A percentile compares a stretch with the other conserved stretches of the same genome.
These are phyloP conservation scores for Euphydryas editha DNA, from an alignment of 2,888 invertebrate genomes.

Conservation along the genomic window DNA sequence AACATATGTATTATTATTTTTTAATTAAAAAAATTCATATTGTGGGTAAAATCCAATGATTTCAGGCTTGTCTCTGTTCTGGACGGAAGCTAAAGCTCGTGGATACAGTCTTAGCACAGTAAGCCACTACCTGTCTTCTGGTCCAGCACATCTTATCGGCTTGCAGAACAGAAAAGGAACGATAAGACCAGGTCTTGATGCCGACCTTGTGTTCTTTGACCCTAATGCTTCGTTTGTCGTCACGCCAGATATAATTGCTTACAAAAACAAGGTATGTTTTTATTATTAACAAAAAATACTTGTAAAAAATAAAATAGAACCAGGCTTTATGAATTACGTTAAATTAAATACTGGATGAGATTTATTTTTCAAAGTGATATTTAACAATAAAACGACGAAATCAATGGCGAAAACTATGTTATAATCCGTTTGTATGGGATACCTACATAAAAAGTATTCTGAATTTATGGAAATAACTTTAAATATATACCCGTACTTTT, in stretches of 20 bases:
- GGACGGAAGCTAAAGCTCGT: constrained; percentile 85
- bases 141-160: constrained; percentile 85
- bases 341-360: background rate
- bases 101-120: constrained; percentile 82
- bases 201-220: constrained; percentile 89
- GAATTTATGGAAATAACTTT: no score
- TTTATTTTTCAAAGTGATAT: no score
- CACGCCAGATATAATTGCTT: constrained; percentile 81
- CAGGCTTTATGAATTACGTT: background rate
- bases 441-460: no score
- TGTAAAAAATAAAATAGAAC: background rate
- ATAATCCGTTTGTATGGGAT: no score
- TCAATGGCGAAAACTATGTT: background rate
- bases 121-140: constrained; percentile 83
- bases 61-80: constrained; percentile 86
- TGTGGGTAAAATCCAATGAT: background rate
- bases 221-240: constrained; percentile 85
- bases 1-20: no score
- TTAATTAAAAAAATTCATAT: background rate
- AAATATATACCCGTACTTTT: no score
- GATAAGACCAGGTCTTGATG: constrained; percentile 85
- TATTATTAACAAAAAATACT: background rate
- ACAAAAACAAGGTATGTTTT: constrained; percentile 85
- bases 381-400: background rate
- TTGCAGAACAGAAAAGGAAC: constrained; percentile 85